Base-by-base conservation (phyloP, 2,113 vertebrate genomes). In the Scalopus aquaticus region DNA sequence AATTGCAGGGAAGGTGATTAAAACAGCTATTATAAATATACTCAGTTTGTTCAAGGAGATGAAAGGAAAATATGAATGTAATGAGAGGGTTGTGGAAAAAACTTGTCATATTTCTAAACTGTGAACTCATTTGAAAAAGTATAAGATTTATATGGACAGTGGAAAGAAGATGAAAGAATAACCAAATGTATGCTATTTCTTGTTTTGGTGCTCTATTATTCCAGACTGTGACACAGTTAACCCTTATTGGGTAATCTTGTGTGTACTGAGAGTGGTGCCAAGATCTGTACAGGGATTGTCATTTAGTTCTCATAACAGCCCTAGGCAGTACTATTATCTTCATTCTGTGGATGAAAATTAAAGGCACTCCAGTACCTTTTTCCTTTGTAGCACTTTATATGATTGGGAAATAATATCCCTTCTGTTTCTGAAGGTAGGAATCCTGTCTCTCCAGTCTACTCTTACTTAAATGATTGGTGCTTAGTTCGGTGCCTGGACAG, bases 391-490 rank as follows among this genome's bases (percentile, higher is more conserved):
- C 81, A 73, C 70, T 90, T 80, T 60, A 79, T 17, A 1, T 37
- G 30, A 42, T 89, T 81, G 32, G 70, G 64, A 89, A 84, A 64
- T 35, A 20, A 28, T 88, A 0, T 60, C 67, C 79, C 70, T 24
- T 87, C 81, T 93, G 42, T 95, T 95, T 88, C 49, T 62, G 30
- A 54, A 67, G 81, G 77, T 44, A 78, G 74, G 24, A n/a, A 82
- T 54, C 35, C 56, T 51, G 58, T 79, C 51, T 62, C 51, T 56
- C 77, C 26, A 78, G 56, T 88, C 62, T 26, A 9, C 69, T 91
- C 24, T 26, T 56, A 9, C 24, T 26, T 56, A 9, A 77, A n/a
- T 42, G 49, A n/a, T 56, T 37, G 60, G 37, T 72, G 26, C 67
- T 93, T 30, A 30, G 15, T 67, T 35, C 17, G 56, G 76, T 67